Evolutionary conservation across 2,888 invertebrate genomes (phyloP), one percentile per base, ranked within the genome.

Genomic region (Apotomis capreana): DNA sequence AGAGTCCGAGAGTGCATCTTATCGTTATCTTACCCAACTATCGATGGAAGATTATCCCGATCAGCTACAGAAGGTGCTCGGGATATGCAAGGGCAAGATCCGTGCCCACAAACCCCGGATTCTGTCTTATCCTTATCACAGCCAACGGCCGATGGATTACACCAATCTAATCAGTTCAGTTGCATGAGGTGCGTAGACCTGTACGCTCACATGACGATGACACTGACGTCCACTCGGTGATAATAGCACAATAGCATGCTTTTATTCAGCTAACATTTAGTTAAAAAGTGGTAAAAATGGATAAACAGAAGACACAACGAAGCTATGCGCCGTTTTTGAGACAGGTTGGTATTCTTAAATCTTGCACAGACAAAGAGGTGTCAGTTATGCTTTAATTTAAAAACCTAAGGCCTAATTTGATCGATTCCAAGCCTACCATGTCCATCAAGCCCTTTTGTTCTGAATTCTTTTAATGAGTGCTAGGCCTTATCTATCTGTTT

Each of bases 301-400:
- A 59, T 68, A 69, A 64, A 57, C 49, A 52, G 26, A 63, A 73
- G 67, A 74, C 40, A 40, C 40, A 40, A 40, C 40, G 59, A 10
- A 75, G 75, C 60, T 76, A 75, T 2, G 74, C 78, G 59, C 84
- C 86, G 49, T 84, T 88, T 77, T 78, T 83, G 52, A 81, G 83
- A 76, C 83, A 83, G 78, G 83, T 83, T 65, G 36, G 8, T 49
- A 8, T 49, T 49, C 40, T 49, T 49, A 49, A 49, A 49, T 0
- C 9, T 49, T 40, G 26, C 26, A 44, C 44, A 46, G 46, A 49
- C 49, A 49, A 5, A 40, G 6, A 40, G 6, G 5, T 6, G 40
- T 6, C 40, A 40, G 5, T 40, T 26, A 26, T 26, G 26, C 2
- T 26, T 26, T 2, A 26, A 26, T 26, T 26, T 26, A 26, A 26